These are phyloP conservation scores for Rissa tridactyla DNA, from an alignment of 2,113 vertebrate genomes.

Conservation along the genomic window DNA sequence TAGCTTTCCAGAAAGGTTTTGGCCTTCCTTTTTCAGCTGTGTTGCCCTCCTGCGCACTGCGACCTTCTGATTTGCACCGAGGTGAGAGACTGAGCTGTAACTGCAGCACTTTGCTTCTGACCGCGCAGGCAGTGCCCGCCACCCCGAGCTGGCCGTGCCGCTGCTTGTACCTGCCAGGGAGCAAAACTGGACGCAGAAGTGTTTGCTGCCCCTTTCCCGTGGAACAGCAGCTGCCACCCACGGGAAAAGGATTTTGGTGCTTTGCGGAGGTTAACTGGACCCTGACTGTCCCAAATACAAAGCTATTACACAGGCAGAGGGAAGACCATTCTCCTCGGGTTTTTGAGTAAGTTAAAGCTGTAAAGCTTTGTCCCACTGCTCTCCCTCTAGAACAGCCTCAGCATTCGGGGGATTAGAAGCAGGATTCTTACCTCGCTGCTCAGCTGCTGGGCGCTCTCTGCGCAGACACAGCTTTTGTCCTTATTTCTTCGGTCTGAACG, in stretches of 20 bases:
- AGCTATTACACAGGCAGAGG: not conserved
- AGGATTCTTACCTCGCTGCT: not conserved
- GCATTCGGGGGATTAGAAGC: not conserved
- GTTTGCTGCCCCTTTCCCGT: not conserved
- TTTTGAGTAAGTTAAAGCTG: not conserved
- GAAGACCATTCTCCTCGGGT: not conserved
- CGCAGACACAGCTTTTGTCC: not conserved
- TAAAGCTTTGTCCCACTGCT: not conserved
- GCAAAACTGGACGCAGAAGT: not conserved
- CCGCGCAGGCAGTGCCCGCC: not conserved
- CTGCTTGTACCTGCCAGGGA: not conserved
- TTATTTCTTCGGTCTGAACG: not conserved
- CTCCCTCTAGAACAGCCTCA: not conserved
- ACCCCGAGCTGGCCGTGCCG: not conserved
- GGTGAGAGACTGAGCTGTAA: not conserved
- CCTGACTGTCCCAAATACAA: not conserved
- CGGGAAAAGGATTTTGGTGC: not conserved
- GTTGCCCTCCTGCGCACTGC: not conserved
- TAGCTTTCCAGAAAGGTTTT: not conserved
- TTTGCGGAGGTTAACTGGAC: not conserved
- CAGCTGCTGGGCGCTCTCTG: not conserved
- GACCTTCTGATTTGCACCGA: not conserved
- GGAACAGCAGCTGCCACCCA: rapidly evolving
- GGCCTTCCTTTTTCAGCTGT: not conserved
- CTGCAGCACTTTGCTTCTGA: not conserved